A percentile compares a stretch with the other conserved stretches of the same genome.
Conservation (phyloP, 2,888 invertebrate genomes). For the Epirrhoe alternata region DNA sequence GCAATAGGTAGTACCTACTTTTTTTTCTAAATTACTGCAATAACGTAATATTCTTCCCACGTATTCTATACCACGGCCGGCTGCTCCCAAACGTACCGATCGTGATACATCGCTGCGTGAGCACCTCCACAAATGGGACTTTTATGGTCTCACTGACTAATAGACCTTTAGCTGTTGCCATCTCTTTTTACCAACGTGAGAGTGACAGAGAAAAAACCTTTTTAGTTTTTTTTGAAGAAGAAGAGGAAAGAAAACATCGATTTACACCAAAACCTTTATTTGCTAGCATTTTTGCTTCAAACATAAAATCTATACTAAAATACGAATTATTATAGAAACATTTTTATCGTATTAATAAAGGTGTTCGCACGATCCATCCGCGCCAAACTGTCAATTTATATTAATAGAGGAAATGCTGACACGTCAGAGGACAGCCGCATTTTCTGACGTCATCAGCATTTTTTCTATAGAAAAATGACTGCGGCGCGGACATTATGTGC, state of each 20-base stretch:
- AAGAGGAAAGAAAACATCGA: conserved; percentile 1
- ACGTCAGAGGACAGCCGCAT: no score
- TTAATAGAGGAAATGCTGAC: no score
- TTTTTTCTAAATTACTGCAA: background rate
- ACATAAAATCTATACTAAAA: background rate
- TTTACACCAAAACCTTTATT: conserved; percentile 6
- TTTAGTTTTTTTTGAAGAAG: background rate
- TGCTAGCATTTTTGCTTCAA: conserved; percentile 5
- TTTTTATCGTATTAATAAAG: background rate
- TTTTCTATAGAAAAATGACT: no score
- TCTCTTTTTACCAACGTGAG: no score
- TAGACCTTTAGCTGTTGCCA: no score
- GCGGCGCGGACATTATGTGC: no score
- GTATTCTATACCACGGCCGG: conserved; percentile 32
- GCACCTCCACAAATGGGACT: conserved; percentile 15
- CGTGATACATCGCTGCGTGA: conserved; percentile 18
- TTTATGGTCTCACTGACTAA: background rate
- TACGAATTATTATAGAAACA: background rate
- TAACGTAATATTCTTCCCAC: conserved; percentile 27
- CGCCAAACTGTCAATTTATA: no score
- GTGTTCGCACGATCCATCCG: no score
- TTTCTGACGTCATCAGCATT: no score
- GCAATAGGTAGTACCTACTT: background rate
- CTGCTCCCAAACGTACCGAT: conserved; percentile 8
- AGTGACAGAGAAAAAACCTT: no score